phyloP scores from a whole-genome alignment of 2,888 invertebrate genomes.

The Hyppa rectilinea region DNA sequence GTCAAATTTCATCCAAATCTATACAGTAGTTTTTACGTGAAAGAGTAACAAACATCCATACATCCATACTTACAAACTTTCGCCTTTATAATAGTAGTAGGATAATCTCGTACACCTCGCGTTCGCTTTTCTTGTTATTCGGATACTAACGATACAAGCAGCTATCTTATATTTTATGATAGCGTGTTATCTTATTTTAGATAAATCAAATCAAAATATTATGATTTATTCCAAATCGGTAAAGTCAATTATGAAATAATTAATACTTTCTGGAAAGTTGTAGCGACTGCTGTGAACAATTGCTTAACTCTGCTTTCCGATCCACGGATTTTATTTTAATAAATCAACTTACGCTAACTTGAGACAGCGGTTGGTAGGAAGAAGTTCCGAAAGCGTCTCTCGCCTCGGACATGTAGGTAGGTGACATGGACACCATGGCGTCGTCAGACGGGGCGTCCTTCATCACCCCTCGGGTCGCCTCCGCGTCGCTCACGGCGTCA shows the following conservation, averaged over 20 bases:
- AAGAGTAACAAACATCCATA: no score
- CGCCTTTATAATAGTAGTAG: no score
- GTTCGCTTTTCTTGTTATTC: no score
- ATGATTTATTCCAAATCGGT: background rate
- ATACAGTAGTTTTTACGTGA: no score
- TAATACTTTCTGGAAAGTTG: no score
- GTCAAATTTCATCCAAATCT: no score
- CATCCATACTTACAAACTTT: no score
- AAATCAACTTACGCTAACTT: conserved; percentile 66
- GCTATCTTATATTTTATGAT: background rate
- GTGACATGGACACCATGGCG: conserved; percentile 73
- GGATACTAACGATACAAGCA: no score
- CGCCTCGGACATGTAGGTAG: conserved; percentile 80
- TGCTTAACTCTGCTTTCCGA: background rate
- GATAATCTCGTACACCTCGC: no score
- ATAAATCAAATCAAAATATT: background rate
- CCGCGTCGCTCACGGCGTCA: conserved; percentile 69
- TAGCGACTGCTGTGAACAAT: background rate
- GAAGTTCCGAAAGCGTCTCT: conserved; percentile 74
- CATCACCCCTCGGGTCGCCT: conserved; percentile 57
- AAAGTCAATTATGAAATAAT: background rate
- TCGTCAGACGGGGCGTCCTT: conserved; percentile 73
- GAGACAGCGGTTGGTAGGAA: conserved; percentile 74
- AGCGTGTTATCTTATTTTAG: background rate
- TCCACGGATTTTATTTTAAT: background rate